A percentile compares a stretch with the other conserved stretches of the same genome.
phyloP scores from a whole-genome alignment of 2,888 invertebrate species.

The Miltochrista miniata region DNA sequence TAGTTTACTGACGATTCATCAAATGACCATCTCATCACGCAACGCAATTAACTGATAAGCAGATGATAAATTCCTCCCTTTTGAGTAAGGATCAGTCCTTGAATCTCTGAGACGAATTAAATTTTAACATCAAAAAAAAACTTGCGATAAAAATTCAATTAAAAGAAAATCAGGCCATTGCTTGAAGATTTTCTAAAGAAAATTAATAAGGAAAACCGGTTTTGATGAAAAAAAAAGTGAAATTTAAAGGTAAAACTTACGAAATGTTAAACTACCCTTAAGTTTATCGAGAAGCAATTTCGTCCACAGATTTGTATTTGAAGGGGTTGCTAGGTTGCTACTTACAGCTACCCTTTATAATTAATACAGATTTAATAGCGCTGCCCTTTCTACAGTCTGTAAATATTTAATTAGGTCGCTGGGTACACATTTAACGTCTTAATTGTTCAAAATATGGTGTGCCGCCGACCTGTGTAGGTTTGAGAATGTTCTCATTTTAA shows the following conservation, averaged over 20 bases:
- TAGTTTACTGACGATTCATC: too few species aligned
- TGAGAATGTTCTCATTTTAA: conserved; percentile 22
- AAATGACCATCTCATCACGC: too few species aligned
- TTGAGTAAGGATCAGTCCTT: too few species aligned
- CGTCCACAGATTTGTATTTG: conserved; percentile 16
- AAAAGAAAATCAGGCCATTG: too few species aligned
- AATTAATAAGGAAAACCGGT: too few species aligned
- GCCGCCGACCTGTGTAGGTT: conserved; percentile 25
- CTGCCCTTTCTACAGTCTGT: conserved; percentile 55
- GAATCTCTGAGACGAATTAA: too few species aligned
- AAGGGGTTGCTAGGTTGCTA: conserved; percentile 12
- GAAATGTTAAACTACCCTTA: not conserved
- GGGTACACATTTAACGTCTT: conserved; percentile 60
- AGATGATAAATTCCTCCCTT: too few species aligned
- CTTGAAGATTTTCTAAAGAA: too few species aligned
- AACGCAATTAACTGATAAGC: too few species aligned
- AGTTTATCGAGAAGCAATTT: conserved; percentile 1
- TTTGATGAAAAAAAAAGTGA: not conserved
- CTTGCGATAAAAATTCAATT: too few species aligned
- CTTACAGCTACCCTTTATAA: conserved; percentile 37
- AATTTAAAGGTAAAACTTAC: not conserved
- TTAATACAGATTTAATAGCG: conserved; percentile 66
- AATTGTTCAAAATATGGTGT: conserved; percentile 61
- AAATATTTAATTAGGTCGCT: conserved; percentile 72
- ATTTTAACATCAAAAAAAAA: too few species aligned